Base-by-base conservation (phyloP, 2,113 vertebrate species). In the Merops nubicus region DNA sequence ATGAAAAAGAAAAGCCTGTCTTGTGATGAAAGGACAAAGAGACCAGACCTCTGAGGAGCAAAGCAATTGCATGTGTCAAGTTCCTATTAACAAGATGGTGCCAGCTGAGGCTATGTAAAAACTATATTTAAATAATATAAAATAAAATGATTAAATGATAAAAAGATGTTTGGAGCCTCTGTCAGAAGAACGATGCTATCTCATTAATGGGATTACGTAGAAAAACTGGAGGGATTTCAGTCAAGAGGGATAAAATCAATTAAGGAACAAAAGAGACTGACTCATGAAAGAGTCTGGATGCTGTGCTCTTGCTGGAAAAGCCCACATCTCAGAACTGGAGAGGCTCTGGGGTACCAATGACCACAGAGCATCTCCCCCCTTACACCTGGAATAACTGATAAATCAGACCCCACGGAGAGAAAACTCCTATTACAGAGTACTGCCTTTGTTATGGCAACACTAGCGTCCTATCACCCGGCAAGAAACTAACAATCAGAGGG, bases 181-280 rank as follows among this genome's bases (percentile, higher is more conserved):
- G 92, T 91, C 79, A 96, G 91, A 86, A 33, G 16, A 93, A 89
- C 40, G 83, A 97, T 96, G 68, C 54, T 96, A 95, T 93, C 83
- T 89, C 79, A 95, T 93, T 96, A 96, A 96, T 93, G 68, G 68
- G 94, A 96, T 97, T 96, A 95, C 86, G 81, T 0, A 70, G 80
- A 89, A 92, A 96, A 96, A 92, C 43, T 86, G 60, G 51, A 95
- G 64, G 72, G 47, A 92, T 95, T 96, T 96, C 93, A 96, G 86
- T 96, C 93, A 85, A 89, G 89, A 84, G 93, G 91, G 93, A 93
- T 95, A 91, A 96, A 96, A 92, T n/a, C 2, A 1, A 92, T 92
- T 91, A 92, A 91, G 51, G 63, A 95, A 92, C 89, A 92, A 84
- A 96, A 84, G 74, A 91, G 60, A 4, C 5, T 93, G 91, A 89